Evolutionary conservation across 2,888 invertebrate species (phyloP), one percentile per base, ranked within the genome.

Genomic region (Spilarctia lutea): DNA sequence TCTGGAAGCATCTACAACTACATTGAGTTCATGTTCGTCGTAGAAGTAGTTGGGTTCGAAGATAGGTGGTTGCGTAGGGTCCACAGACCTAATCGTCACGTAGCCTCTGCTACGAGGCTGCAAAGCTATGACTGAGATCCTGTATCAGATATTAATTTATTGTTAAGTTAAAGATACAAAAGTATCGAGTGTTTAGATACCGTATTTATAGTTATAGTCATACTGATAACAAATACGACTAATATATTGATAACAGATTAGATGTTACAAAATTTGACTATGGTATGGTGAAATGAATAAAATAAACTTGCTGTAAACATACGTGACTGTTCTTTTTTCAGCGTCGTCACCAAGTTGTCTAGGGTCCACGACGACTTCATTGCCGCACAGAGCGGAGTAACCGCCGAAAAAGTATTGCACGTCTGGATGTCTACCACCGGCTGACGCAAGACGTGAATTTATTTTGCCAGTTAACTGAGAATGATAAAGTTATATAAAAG

Each of bases 21-120:
- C 96, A 1, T 96, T 94, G 3, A 96, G 88, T 85, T 98, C 98
- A 81, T 97, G 95, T 0, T 97, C 96, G 65, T 97, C 96, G 7
- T 94, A 92, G 85, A 98, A 96, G 91, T 98, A 98, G 90, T 98
- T 98, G 0, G 97, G 97, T 82, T 97, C 96, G 91, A 98, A 97
- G n/a, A 97, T 80, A 0, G 98, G 98, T 60, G 97, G 96, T 13
- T 96, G 96, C 27, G 96, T 88, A 0, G 98, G 98, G 91, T 98
- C 96, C 39, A 96, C 96, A 0, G 97, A 97, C 73, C 96, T 96
- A 65, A 98, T 93, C 11, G 96, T 95, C 7, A 97, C 83, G 85
- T 96, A 95, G 0, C 97, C 97, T 82, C 96, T 95, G 82, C 97
- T 97, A 76, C 96, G 96, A 0, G 97, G 97, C 74, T 97, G 97